These are phyloP conservation scores for Pogonophryne albipinna DNA, from an alignment of 2,797 vertebrate species.

Conservation along the genomic window DNA sequence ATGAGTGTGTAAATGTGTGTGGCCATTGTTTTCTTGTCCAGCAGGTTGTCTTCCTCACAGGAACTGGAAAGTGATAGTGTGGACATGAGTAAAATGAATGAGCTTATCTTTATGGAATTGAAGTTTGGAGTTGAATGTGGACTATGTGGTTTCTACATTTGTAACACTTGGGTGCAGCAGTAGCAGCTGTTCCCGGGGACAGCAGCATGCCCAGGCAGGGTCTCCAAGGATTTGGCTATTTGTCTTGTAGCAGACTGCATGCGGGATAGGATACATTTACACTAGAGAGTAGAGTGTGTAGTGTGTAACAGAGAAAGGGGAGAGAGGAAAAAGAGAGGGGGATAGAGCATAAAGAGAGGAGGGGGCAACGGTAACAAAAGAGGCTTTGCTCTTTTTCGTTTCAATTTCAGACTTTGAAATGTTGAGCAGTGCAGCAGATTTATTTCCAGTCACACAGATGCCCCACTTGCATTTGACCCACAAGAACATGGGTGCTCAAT, in stretches of 20 bases:
- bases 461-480: constrained; percentile 53
- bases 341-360: not conserved
- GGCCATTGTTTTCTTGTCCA: constrained; percentile 47
- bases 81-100: constrained; percentile 11
- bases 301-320: not conserved
- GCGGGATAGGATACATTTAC: constrained; percentile 70
- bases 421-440: constrained; percentile 63
- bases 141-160: constrained; percentile 44
- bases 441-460: constrained; percentile 38
- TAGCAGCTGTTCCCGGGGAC: constrained; percentile 63
- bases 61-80: not conserved
- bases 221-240: constrained; percentile 74
- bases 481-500: constrained; percentile 47
- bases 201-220: constrained; percentile 55
- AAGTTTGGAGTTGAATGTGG: constrained; percentile 52
- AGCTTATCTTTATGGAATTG: constrained; percentile 23
- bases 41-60: constrained; percentile 40
- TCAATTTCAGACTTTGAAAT: constrained; percentile 57
- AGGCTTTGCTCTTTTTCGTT: constrained; percentile 39
- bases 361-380: constrained; percentile 60
- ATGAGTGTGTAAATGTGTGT: constrained; percentile 7
- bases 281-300: constrained; percentile 21
- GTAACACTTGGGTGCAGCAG: constrained; percentile 68
- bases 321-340: no score
- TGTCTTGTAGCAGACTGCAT: constrained; percentile 77